phyloP scores from a whole-genome alignment of 2,888 invertebrate genomes.

The Oligia fasciuncula region DNA sequence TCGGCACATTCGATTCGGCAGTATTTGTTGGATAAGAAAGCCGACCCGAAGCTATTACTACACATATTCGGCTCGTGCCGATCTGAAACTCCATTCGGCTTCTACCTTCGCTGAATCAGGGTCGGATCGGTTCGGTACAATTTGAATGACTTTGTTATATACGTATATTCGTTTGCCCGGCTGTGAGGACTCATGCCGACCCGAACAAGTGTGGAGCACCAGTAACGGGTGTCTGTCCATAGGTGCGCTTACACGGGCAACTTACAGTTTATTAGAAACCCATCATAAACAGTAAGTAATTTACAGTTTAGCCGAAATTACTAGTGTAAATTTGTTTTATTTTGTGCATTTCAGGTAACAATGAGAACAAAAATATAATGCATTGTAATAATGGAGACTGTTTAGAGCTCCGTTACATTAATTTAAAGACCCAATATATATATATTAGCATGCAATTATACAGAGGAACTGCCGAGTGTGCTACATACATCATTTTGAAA shows the following conservation, averaged over 20 bases:
- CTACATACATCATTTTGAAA: background rate
- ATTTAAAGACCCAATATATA: background rate
- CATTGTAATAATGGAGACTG: no score
- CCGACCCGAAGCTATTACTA: background rate
- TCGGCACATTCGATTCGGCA: background rate
- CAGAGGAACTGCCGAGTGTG: accelerated
- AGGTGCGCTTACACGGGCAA: background rate
- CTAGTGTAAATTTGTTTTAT: no score
- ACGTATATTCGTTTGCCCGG: no score
- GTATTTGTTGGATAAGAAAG: background rate
- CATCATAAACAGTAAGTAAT: no score
- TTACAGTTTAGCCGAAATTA: no score
- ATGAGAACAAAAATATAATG: accelerated
- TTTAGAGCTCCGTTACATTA: accelerated
- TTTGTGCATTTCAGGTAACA: background rate
- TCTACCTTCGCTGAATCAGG: background rate
- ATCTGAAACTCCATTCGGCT: background rate
- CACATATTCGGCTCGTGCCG: background rate
- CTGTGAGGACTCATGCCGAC: no score
- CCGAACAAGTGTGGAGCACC: no score
- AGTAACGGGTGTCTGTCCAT: no score
- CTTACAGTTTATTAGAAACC: no score
- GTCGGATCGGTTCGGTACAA: background rate
- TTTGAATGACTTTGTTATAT: background rate
- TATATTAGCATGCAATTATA: background rate